These are phyloP conservation scores for Clamator glandarius DNA, from an alignment of 2,797 vertebrate species.

Conservation along the genomic window DNA sequence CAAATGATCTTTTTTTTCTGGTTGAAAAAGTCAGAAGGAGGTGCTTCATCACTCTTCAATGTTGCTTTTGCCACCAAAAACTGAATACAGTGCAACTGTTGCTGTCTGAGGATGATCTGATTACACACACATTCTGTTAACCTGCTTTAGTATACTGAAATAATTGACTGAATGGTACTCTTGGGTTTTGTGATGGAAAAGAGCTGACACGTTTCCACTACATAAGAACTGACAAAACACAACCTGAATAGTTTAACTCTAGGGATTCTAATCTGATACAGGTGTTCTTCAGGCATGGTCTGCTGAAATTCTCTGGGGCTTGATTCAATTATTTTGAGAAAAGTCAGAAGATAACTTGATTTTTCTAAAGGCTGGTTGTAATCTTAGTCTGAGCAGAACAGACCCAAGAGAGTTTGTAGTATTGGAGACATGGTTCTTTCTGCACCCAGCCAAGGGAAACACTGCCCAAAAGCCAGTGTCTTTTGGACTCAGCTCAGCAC, in stretches of 20 bases:
- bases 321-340: neutral
- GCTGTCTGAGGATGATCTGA: neutral
- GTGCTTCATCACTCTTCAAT: neutral
- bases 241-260: neutral
- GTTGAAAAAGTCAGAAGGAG: neutral
- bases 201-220: neutral
- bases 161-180: neutral
- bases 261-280: neutral
- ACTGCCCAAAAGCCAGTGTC: neutral
- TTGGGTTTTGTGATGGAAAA: neutral
- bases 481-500: neutral
- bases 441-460: neutral
- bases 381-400: neutral
- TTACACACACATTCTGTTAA: neutral
- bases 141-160: neutral
- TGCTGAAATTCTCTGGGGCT: neutral
- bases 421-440: neutral
- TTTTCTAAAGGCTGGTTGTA: neutral
- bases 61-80: neutral
- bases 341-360: neutral
- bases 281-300: neutral
- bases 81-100: neutral
- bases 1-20: neutral
- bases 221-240: neutral
- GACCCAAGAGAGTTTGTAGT: neutral